phyloP scores from a whole-genome alignment of 2,113 vertebrate species.

The Morphnarchus princeps region DNA sequence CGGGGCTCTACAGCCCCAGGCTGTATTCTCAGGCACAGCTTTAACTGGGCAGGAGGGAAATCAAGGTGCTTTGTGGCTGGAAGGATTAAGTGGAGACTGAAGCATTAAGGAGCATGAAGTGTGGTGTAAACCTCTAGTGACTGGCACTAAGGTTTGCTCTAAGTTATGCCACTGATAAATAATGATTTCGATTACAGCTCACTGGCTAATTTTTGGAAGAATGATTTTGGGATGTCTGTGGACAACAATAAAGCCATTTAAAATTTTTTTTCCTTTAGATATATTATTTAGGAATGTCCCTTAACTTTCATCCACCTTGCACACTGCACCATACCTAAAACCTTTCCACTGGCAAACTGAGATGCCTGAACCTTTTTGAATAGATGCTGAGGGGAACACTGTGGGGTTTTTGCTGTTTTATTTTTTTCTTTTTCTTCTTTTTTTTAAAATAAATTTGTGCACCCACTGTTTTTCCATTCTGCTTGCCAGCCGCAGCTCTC shows the following conservation, averaged over 20 bases:
- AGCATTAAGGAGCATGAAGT: accelerated
- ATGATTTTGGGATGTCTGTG: background rate
- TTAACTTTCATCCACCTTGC: background rate
- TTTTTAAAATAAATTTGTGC: too few relatives aligned
- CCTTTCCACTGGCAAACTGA: accelerated
- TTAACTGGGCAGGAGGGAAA: background rate
- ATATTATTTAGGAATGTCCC: background rate
- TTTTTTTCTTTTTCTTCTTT: accelerated
- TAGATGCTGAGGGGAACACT: background rate
- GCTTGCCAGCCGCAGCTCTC: background rate
- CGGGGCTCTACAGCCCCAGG: background rate
- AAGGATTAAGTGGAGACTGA: background rate
- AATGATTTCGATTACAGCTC: accelerated
- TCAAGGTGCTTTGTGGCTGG: background rate
- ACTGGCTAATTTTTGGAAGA: background rate
- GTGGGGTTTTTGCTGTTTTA: background rate
- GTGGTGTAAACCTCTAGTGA: accelerated
- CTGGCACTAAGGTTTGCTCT: background rate
- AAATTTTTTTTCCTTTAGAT: background rate
- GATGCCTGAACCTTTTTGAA: background rate
- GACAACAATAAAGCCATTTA: accelerated
- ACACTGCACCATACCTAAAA: accelerated
- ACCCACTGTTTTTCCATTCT: background rate
- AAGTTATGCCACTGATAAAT: background rate
- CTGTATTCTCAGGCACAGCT: background rate